A percentile compares a stretch with the other conserved stretches of the same genome.
Evolutionary conservation across 1,140 invertebrate genomes (phyloP).

Genomic region (Sinella curviseta): DNA sequence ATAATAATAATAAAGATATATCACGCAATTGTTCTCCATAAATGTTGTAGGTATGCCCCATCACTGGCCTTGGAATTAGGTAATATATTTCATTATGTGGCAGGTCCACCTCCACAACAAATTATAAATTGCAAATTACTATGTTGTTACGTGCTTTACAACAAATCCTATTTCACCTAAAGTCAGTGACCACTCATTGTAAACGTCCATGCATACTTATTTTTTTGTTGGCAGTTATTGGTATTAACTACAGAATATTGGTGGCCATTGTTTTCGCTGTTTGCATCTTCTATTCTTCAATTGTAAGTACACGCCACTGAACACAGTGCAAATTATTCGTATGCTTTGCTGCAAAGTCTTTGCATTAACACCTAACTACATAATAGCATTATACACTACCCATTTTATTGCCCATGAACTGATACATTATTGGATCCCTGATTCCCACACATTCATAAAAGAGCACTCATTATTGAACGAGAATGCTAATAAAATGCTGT

Average conservation of each 20-base stretch:
- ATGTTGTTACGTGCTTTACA: not conserved
- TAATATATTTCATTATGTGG: constrained; percentile 11
- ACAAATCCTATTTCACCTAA: too few relatives aligned
- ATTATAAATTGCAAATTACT: not conserved
- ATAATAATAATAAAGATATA: too few relatives aligned
- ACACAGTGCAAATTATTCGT: not conserved
- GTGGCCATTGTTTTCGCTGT: constrained; percentile 42
- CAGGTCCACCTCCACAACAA: too few relatives aligned
- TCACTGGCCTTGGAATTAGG: constrained; percentile 9
- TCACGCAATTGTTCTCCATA: not conserved
- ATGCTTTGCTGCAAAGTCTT: not conserved
- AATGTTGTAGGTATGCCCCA: not conserved
- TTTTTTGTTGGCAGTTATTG: constrained; percentile 38
- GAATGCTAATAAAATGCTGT: not conserved
- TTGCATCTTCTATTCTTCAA: constrained; percentile 47
- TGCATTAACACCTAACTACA: too few relatives aligned
- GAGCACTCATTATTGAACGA: too few relatives aligned
- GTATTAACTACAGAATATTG: constrained; percentile 40
- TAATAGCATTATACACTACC: too few relatives aligned
- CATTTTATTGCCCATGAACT: too few relatives aligned
- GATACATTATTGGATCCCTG: too few relatives aligned
- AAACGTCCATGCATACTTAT: too few relatives aligned
- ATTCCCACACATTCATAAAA: too few relatives aligned
- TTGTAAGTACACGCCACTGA: constrained; percentile 33
- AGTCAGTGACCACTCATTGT: not conserved